Evolutionary conservation across 2,888 invertebrate species (phyloP).

Genomic region (Brachyptera putata): DNA sequence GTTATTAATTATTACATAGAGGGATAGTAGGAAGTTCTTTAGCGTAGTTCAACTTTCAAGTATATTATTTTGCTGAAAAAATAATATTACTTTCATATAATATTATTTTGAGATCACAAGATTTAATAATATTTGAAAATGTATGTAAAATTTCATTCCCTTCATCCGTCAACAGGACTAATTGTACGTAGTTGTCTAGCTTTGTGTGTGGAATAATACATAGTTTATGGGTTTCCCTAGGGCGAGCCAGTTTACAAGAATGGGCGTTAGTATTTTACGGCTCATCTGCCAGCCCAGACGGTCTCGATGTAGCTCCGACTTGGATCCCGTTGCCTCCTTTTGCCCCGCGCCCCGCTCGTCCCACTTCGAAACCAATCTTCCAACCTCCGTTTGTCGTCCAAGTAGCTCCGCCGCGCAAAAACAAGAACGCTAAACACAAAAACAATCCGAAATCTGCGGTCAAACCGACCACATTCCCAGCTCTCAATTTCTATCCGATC

Average conservation of each 20-base stretch:
- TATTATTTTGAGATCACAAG: no score
- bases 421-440: constrained; percentile 40
- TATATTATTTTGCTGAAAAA: no score
- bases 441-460: constrained; percentile 39
- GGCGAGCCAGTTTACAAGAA: constrained; percentile 83
- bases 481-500: neutral
- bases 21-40: no score
- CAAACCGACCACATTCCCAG: constrained; percentile 38
- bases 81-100: no score
- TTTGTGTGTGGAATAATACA: no score
- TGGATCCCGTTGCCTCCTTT: constrained; percentile 33
- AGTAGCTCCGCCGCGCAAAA: constrained; percentile 36
- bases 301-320: constrained; percentile 38
- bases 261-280: constrained; percentile 94
- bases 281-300: constrained; percentile 57
- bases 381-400: constrained; percentile 36
- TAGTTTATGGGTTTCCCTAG: no score
- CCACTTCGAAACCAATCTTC: constrained; percentile 41
- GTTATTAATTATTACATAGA: no score
- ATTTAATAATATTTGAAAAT: no score
- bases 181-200: no score
- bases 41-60: no score
- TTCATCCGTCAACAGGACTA: no score
- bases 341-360: constrained; percentile 21
- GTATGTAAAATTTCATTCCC: no score